phyloP scores from a whole-genome alignment of 2,113 vertebrate species.

The Pelodiscus sinensis region DNA sequence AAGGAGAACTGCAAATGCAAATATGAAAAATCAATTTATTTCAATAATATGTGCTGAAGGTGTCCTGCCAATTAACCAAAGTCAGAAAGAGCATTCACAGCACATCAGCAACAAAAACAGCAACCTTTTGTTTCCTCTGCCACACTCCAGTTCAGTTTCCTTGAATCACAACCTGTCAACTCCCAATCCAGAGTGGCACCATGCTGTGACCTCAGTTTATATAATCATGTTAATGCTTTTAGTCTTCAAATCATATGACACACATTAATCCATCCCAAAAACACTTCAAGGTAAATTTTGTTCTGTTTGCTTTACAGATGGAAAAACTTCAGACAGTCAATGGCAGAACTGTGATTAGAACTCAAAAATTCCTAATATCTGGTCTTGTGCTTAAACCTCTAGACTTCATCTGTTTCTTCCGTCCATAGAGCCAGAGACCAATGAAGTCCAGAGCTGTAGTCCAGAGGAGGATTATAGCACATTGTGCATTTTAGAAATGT shows the following conservation, averaged over 20 bases:
- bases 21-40: not conserved
- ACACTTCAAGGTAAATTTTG: not conserved
- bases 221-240: not conserved
- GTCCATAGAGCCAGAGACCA: not conserved
- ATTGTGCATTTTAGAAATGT: not conserved
- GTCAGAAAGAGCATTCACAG: not conserved
- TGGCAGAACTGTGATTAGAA: not conserved
- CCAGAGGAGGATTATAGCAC: not conserved
- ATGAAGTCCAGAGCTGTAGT: too few species aligned
- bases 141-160: not conserved
- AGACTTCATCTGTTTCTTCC: not conserved
- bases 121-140: not conserved
- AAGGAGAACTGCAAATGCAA: not conserved
- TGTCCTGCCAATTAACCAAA: not conserved
- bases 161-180: not conserved
- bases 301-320: not conserved
- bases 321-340: not conserved
- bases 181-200: not conserved
- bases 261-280: not conserved
- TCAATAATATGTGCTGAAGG: not conserved
- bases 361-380: not conserved
- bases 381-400: not conserved
- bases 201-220: not conserved
- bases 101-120: not conserved
- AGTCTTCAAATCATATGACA: not conserved